Conservation (phyloP, 2,797 vertebrate species). For the Acipenser oxyrinchus region DNA sequence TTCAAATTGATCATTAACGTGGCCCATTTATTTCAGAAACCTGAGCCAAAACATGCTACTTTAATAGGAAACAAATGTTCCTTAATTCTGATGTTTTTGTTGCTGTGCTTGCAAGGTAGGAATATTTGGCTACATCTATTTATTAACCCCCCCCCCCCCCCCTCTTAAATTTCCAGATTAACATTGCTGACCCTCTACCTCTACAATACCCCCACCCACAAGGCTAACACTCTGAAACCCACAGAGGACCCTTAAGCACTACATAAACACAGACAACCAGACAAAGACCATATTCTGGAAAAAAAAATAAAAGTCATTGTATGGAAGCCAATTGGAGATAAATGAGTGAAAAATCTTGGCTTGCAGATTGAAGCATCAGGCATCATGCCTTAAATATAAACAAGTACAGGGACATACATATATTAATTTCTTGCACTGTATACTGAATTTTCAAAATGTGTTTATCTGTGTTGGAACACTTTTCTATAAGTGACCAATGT, state of each 20-base stretch:
- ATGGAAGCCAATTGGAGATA: not conserved
- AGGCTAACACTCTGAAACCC: no score
- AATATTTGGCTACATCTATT: not conserved
- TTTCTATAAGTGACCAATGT: no score
- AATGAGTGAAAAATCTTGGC: constrained; percentile 3
- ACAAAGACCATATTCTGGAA: no score
- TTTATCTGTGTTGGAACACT: no score
- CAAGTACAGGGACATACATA: constrained; percentile 5
- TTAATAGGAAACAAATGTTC: constrained; percentile 1
- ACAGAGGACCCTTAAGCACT: no score
- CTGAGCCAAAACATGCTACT: not conserved
- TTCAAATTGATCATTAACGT: not conserved
- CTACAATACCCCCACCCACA: no score
- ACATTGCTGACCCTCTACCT: no score
- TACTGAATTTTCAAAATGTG: constrained; percentile 5
- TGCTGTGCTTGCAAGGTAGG: not conserved
- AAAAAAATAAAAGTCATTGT: no score
- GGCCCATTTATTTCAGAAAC: not conserved
- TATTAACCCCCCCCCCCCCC: not conserved
- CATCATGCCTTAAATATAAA: constrained; percentile 9
- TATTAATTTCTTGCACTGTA: not conserved
- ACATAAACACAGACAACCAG: no score
- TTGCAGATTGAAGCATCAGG: not conserved
- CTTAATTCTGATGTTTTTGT: not conserved
- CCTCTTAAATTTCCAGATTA: no score